A percentile compares a stretch with the other conserved stretches of the same genome.
Evolutionary conservation across 2,888 invertebrate genomes (phyloP).

Genomic region (Parnassius apollo): DNA sequence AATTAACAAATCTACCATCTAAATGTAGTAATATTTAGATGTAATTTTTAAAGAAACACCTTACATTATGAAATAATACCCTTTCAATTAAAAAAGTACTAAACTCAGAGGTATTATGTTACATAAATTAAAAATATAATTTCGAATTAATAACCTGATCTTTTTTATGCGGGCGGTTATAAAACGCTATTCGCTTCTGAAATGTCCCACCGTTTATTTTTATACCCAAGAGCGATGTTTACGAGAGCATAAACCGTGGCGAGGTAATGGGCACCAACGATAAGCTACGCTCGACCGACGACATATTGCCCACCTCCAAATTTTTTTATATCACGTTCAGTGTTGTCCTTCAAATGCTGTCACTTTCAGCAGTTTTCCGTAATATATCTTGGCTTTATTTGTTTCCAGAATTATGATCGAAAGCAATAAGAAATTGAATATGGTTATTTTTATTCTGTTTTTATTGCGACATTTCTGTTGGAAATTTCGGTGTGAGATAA

Average conservation of each 20-base stretch:
- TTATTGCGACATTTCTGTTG: no score
- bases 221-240: slow-evolving; percentile 52
- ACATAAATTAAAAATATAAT: no score
- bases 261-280: slow-evolving; percentile 36
- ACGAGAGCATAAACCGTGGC: slow-evolving; percentile 44
- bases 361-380: slow-evolving; percentile 7
- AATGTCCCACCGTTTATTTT: slow-evolving; percentile 47
- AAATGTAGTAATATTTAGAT: no score
- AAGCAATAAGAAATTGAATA: background rate
- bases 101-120: no score
- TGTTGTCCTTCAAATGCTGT: slow-evolving; percentile 4
- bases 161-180: no score
- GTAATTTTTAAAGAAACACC: no score
- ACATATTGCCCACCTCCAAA: slow-evolving; percentile 25
- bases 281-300: slow-evolving; percentile 41
- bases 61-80: no score
- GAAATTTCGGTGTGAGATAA: no score
- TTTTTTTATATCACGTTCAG: background rate
- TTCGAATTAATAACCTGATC: no score
- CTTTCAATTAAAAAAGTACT: no score
- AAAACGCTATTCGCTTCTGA: slow-evolving; percentile 12
- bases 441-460: no score
- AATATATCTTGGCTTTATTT: slow-evolving; percentile 7
- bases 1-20: no score
- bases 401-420: background rate